Evolutionary conservation across 2,113 vertebrate species (phyloP), one percentile per base, ranked within the genome.

Genomic region (Miniopterus natalensis): DNA sequence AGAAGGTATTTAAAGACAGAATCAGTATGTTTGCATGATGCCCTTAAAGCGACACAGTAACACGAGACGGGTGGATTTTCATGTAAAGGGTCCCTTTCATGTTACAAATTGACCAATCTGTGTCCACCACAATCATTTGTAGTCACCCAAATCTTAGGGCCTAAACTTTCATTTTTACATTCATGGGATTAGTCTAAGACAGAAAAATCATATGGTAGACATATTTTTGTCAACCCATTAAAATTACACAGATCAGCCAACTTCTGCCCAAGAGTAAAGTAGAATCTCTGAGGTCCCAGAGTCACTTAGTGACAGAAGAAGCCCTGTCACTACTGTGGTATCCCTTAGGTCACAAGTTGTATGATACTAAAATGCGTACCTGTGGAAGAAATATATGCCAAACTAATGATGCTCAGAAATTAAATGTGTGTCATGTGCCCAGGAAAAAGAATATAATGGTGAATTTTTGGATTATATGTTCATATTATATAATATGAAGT

Each of bases 401-500:
- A 15, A 73, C 55, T 77, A 21, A 45, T 75, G 63, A 88, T 89
- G 13, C 53, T 89, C 51, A 47, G 4, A 91, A 65, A 85, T 90
- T 53, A 87, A 93, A 51, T 27, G 0, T 55, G 20, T 92, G 71
- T 61, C 65, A 84, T 63, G 8, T 92, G 27, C 17, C 14, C 45
- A 2, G 70, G 53, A 74, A 70, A 91, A 73, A 84, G 68, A 88
- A 61, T 81, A n/a, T 45, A 66, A 84, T 83, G 8, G 31, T 90
- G 45, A 59, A 90, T 96, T 95, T 97, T 36, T 93, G 61, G 87
- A 87, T 88, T 91, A n/a, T 94, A 49, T 73, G 78, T 93, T 40
- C 36, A 27, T 79, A 51, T 88, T 87, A 36, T 36, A 36, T 36
- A 36, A 36, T 36, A 36, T 36, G 36, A 45, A 92, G 63, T 92